Conservation (phyloP, 2,797 vertebrate species). For the Meda fulgida region DNA sequence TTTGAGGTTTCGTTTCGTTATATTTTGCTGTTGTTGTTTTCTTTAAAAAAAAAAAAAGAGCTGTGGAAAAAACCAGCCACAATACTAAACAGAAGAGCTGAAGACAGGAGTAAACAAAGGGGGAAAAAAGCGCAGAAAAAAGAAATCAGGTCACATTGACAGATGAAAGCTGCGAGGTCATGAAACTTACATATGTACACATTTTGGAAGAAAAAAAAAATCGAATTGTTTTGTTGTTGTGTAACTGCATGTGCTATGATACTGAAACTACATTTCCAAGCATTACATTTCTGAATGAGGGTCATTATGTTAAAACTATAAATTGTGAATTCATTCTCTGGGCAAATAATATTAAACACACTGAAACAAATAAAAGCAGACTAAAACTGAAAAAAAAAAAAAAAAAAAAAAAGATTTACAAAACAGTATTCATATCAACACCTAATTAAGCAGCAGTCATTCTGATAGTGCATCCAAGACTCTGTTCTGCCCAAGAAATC, state of each 20-base stretch:
- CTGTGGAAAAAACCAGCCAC: slow-evolving; percentile 47
- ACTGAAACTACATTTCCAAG: slow-evolving; percentile 11
- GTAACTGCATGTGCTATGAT: not conserved
- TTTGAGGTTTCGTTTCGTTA: slow-evolving; percentile 30
- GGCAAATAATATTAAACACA: slow-evolving; percentile 13
- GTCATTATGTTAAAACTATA: slow-evolving; percentile 1
- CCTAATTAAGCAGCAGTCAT: slow-evolving; percentile 6
- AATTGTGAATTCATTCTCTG: slow-evolving; percentile 1
- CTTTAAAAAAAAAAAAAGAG: slow-evolving; percentile 1
- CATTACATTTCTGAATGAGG: not conserved
- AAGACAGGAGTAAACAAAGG: slow-evolving; percentile 56
- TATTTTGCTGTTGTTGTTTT: slow-evolving; percentile 21
- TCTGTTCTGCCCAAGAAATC: not conserved
- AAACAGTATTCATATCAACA: slow-evolving; percentile 8
- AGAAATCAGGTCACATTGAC: slow-evolving; percentile 31
- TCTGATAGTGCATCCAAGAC: slow-evolving; percentile 27
- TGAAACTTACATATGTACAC: slow-evolving; percentile 68
- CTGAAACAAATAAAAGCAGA: slow-evolving; percentile 46
- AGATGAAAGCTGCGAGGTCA: slow-evolving; percentile 61
- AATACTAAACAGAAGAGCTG: slow-evolving; percentile 36
- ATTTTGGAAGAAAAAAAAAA: slow-evolving; percentile 15
- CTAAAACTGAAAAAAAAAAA: slow-evolving; percentile 32
- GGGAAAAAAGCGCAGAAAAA: slow-evolving; percentile 40
- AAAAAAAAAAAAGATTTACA: slow-evolving; percentile 31
- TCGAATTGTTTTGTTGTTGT: not conserved